Evolutionary conservation across 2,113 vertebrate species (phyloP), one percentile per base, ranked within the genome.

Genomic region (Tautogolabrus adspersus): DNA sequence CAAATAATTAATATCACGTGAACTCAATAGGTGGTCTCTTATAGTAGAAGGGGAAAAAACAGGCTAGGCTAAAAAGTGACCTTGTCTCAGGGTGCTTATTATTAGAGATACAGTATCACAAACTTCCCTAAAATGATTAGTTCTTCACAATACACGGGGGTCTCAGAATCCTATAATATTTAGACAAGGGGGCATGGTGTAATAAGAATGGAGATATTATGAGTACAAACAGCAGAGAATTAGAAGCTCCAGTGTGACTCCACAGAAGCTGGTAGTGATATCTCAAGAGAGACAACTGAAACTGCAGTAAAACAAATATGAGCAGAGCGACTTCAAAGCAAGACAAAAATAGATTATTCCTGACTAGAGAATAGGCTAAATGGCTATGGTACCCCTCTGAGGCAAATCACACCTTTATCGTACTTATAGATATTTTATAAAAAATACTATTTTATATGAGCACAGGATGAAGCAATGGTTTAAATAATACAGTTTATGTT

Each of bases 191-290:
- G 11, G 26, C 10, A 71, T 46, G 19, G 26, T 0, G 0, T 66
- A 2, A 44, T 22, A 26, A 10, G 12, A 40, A 30, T 44, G 49
- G 5, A 26, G 10, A 44, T 40, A 34, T 55, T 26, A 46, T 23
- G 10, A 61, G 37, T 18, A 38, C 30, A 75, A 26, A 57, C 10
- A 21, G 12, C 3, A 59, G 22, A 66, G 34, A 58, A n/a, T 62
- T 10, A 26, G 46, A 56, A 63, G n/a, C 49, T 47, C 26, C 22
- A 21, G 23, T 72, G 47, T 55, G 70, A 67, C 30, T 65, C 10
- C 0, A 34, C 12, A 59, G 52, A 63, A 34, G 7, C 6, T 10
- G 18, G 18, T 21, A 16, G 6, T 56, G 19, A 56, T 51, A 8
- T 52, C 59, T 64, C 26, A 58, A 51, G 52, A 26, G 44, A 47